phyloP scores from a whole-genome alignment of 2,888 invertebrate species.

The Rhagophthalmus giganteus region DNA sequence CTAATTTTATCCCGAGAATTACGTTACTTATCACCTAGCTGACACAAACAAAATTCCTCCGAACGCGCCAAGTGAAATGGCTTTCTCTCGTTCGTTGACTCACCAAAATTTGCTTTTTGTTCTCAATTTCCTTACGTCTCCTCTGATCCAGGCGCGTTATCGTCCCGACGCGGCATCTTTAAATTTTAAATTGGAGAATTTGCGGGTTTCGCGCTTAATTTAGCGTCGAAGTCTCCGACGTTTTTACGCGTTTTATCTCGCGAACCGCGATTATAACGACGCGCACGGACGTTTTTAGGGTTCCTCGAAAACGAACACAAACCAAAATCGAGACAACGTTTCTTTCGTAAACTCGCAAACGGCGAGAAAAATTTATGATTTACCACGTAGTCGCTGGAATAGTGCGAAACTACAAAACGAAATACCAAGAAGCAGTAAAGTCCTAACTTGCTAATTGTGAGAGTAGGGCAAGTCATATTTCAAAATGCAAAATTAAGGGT shows the following conservation, averaged over 20 bases:
- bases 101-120: background rate
- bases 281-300: no score
- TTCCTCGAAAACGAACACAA: no score
- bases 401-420: background rate
- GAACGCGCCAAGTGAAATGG: slow-evolving; percentile 35
- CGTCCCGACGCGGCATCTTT: no score
- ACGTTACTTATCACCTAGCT: background rate
- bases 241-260: no score
- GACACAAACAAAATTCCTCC: background rate
- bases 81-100: slow-evolving; percentile 36
- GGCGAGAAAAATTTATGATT: background rate
- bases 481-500: slow-evolving; percentile 9
- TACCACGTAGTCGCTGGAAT: background rate
- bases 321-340: no score
- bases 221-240: slow-evolving; percentile 32
- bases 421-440: slow-evolving; percentile 4
- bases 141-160: no score
- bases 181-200: no score
- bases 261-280: no score
- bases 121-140: background rate
- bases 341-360: no score
- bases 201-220: slow-evolving; percentile 31
- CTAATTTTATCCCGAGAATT: background rate
- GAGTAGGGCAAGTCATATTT: slow-evolving; percentile 22
- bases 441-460: slow-evolving; percentile 7